Evolutionary conservation across 2,797 vertebrate genomes (phyloP), one percentile per base, ranked within the genome.

Genomic region (Balearica regulorum): DNA sequence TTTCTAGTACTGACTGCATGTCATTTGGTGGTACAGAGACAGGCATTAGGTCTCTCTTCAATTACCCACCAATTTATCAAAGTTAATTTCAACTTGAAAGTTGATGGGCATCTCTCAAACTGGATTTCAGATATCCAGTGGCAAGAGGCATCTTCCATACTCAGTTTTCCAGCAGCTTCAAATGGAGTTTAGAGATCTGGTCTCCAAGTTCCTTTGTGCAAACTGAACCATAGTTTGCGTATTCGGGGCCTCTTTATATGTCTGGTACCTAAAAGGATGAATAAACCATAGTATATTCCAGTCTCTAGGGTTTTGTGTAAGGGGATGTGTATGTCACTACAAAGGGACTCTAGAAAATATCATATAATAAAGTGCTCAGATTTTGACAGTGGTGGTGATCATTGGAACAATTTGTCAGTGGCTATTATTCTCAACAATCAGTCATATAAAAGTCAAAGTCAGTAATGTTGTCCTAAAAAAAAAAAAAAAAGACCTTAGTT

Each of bases 191-290:
- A 55, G 15, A 18, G 6, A 2, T 44, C 33, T 43, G 7, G 19
- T 58, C 17, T 76, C 8, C 3, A 19, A 76, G 6, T 28, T 4
- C 37, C 46, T 53, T 31, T 35, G 16, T 54, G 21, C 20, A 77
- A 73, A 46, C 11, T 58, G 39, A 69, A 69, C 31, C 4, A 11
- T 0, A 41, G 4, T 4, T 54, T 51, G 8, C 6, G 13, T 35
- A 8, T 62, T 78, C 48, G 35, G 21, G 11, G 21, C 0, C 1
- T 9, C 35, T 62, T 0, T 20, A 2, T 51, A 6, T 11, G 5
- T 46, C 33, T 14, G 9, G 4, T 21, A 37, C 6, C 12, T 37
- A 12, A 57, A 51, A 77, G 25, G 9, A 13, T 35, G 1, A 51
- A 10, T 24, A 61, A 61, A 72, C 65, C 2, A 2, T 11, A 3